These are phyloP conservation scores for Loris lydekkerianus DNA, from an alignment of 2,797 vertebrate genomes.

Conservation along the genomic window DNA sequence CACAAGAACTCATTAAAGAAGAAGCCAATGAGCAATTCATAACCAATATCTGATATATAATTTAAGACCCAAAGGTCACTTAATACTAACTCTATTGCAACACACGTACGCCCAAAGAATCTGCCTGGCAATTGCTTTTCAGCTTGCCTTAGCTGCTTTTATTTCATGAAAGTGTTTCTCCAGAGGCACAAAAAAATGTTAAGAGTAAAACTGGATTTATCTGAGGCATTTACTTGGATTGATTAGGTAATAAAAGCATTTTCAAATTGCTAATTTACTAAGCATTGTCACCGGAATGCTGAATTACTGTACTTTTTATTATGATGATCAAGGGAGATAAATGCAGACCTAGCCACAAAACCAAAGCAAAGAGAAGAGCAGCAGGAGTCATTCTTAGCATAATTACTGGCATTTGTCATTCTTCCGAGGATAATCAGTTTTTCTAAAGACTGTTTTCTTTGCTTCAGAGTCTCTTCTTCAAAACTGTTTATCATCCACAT, in stretches of 20 bases:
- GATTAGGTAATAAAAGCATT: slow-evolving; percentile 79
- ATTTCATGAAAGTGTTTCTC: slow-evolving; percentile 69
- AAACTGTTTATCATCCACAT: slow-evolving; percentile 48
- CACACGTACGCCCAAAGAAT: slow-evolving; percentile 47
- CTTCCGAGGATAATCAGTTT: slow-evolving; percentile 62
- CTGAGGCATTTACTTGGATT: slow-evolving; percentile 74
- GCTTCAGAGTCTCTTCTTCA: slow-evolving; percentile 67
- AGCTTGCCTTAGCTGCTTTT: slow-evolving; percentile 68
- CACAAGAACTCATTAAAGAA: slow-evolving; percentile 63
- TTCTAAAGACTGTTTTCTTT: slow-evolving; percentile 74
- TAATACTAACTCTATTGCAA: slow-evolving; percentile 68
- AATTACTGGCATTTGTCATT: slow-evolving; percentile 78
- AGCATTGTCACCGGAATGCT: slow-evolving; percentile 68
- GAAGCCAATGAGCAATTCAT: slow-evolving; percentile 56
- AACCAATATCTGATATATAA: slow-evolving; percentile 74
- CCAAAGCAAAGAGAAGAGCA: slow-evolving; percentile 67
- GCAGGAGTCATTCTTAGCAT: slow-evolving; percentile 72
- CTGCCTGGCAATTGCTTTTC: slow-evolving; percentile 38
- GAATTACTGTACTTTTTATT: slow-evolving; percentile 80
- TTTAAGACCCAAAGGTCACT: slow-evolving; percentile 75
- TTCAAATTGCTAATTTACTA: slow-evolving; percentile 80
- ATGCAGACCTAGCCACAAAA: slow-evolving; percentile 68
- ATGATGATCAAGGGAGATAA: slow-evolving; percentile 77
- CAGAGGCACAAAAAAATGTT: slow-evolving; percentile 50
- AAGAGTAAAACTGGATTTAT: slow-evolving; percentile 76